Evolutionary conservation across 2,888 invertebrate species (phyloP), one percentile per base, ranked within the genome.

Genomic region (Philereme vetulata): DNA sequence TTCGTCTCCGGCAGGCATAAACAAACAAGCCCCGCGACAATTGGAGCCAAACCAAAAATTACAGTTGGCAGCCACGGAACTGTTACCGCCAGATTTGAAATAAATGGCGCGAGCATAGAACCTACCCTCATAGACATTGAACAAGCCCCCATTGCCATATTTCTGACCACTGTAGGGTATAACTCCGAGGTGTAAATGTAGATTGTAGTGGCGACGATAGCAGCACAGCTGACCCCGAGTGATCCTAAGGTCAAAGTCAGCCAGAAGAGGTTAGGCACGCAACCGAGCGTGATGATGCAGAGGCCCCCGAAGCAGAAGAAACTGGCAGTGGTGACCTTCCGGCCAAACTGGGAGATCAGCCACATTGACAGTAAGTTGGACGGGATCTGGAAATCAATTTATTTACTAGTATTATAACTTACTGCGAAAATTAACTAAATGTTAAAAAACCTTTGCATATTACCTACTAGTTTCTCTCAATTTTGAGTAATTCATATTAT

Each of bases 181-280:
- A 97, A 80, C 81, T 98, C 98, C 0, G 97, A 96, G 0, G 96
- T 95, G 82, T 95, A 97, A 6, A 98, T 94, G 80, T 98, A 98
- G 7, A 96, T 95, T 1, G 96, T 95, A 0, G 96, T 95, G 69
- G 97, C 97, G 0, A 95, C 95, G 0, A 97, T 93, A 0, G 97
- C 94, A 33, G 96, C 94, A 6, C 96, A 96, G 66, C 97, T 95
- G 67, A 97, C 96, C 0, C 96, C 97, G 35, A 95, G 71, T 32
- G 95, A 94, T 0, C 96, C 96, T 5, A 97, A 87, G 5, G 93
- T 84, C 0, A 95, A 85, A 47, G 93, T 93, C 6, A 93, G 76
- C 88, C 94, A 93, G 67, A 93, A 92, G 11, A 82, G 81, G 9
- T 82, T 68, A 5, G 91, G 88, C 0, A 94, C 89, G 8, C 94